Percentiles rank a stretch among this genome's conserved stretches.
These are phyloP conservation scores for Erynnis tages DNA, from an alignment of 2,888 invertebrate genomes.

Conservation along the genomic window DNA sequence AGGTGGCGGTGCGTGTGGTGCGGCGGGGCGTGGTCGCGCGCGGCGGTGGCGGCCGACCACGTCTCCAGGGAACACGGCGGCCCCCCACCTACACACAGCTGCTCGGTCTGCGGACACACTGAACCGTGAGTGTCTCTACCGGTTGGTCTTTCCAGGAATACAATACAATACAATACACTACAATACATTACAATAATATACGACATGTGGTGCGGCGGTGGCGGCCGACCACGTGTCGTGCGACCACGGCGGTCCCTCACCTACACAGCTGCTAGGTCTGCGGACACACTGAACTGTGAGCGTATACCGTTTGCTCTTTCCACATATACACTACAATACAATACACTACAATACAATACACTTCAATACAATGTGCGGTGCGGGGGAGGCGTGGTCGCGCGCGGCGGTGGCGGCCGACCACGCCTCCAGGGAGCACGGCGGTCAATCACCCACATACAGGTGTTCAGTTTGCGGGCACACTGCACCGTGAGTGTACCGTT, in stretches of 20 bases:
- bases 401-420: conserved; percentile 68
- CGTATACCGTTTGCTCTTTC: too few relatives aligned
- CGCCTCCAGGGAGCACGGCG: conserved; percentile 49
- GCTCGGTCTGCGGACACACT: conserved; percentile 47
- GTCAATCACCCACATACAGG: conserved; percentile 48
- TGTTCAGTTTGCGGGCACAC: conserved; percentile 51
- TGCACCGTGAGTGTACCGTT: conserved; percentile 34
- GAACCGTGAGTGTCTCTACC: conserved; percentile 33
- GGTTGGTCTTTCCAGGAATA: too few relatives aligned
- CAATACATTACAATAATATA: too few relatives aligned
- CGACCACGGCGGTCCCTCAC: conserved; percentile 46
- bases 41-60: conserved; percentile 66
- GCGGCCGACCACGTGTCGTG: conserved; percentile 63
- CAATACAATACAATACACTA: too few relatives aligned
- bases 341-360: too few relatives aligned
- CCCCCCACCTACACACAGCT: conserved; percentile 50
- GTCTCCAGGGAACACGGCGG: conserved; percentile 49
- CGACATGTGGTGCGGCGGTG: conserved; percentile 59
- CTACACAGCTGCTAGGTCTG: conserved; percentile 55
- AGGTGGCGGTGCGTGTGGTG: conserved; percentile 65
- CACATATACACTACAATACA: too few relatives aligned
- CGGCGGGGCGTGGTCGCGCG: conserved; percentile 52
- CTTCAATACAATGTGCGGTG: too few relatives aligned
- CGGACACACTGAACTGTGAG: conserved; percentile 40
- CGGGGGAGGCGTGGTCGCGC: conserved; percentile 50